Conservation (phyloP, 2,113 vertebrate genomes). For the Miniopterus natalensis region DNA sequence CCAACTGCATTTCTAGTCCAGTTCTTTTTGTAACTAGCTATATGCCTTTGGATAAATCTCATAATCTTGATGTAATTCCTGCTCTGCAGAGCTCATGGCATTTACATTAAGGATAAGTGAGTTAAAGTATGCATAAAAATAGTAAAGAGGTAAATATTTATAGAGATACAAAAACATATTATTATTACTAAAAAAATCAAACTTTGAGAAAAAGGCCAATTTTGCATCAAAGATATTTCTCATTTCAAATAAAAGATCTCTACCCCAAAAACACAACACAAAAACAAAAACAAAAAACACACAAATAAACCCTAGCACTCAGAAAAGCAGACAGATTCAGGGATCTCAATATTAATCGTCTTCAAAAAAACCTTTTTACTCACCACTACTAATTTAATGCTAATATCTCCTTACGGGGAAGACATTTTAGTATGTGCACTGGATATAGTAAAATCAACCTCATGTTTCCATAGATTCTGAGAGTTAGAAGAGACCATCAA, state of each 20-base stretch:
- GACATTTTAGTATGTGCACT: background rate
- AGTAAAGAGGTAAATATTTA: background rate
- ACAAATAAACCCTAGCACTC: background rate
- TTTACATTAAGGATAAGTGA: background rate
- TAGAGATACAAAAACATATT: background rate
- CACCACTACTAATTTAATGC: slow-evolving; percentile 11
- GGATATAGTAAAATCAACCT: background rate
- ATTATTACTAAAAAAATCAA: background rate
- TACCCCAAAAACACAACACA: background rate
- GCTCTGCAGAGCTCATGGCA: background rate
- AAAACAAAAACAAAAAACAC: no score
- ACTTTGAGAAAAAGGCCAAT: background rate
- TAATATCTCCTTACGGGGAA: background rate
- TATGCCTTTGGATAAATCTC: background rate
- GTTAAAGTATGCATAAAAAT: background rate
- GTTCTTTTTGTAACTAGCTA: background rate
- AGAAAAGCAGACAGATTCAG: background rate
- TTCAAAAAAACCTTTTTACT: background rate
- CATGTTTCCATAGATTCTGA: background rate
- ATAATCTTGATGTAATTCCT: background rate
- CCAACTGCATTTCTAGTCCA: background rate
- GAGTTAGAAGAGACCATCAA: background rate
- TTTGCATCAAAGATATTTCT: background rate
- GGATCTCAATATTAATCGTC: background rate
- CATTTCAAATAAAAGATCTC: background rate